Percentiles rank a stretch among this genome's conserved stretches.
These are phyloP conservation scores for Peromyscus aztecus DNA, from an alignment of 2,797 vertebrate species.

Conservation along the genomic window DNA sequence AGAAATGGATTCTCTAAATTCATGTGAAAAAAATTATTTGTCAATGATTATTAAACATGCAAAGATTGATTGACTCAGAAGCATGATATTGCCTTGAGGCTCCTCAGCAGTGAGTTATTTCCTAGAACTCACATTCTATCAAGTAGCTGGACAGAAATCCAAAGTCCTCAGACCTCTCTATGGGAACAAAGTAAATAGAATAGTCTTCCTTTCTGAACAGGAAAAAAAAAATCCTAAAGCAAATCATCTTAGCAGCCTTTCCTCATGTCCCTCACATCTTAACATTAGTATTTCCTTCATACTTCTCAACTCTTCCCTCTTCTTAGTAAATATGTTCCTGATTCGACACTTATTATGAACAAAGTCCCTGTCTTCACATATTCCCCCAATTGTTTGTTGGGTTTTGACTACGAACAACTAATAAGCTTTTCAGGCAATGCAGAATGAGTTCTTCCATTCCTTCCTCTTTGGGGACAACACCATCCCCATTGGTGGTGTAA, in stretches of 20 bases:
- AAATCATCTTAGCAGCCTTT: background rate
- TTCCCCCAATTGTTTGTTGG: background rate
- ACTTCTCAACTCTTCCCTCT: background rate
- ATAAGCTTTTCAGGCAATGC: background rate
- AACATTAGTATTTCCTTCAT: too few species aligned
- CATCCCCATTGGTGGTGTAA: background rate
- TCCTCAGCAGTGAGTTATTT: background rate
- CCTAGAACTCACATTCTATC: background rate
- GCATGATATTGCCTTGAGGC: background rate
- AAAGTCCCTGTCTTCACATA: background rate
- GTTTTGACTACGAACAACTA: background rate
- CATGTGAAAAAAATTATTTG: slow-evolving; percentile 33
- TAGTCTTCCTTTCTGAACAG: background rate
- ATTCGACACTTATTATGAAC: background rate
- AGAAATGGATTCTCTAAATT: background rate
- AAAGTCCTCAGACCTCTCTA: background rate
- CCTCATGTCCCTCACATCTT: background rate
- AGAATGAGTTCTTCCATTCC: background rate
- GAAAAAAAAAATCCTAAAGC: background rate
- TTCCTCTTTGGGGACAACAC: background rate
- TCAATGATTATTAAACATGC: background rate
- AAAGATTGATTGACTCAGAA: background rate
- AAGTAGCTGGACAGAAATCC: background rate
- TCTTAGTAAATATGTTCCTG: background rate
- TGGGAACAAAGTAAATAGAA: background rate